phyloP scores from a whole-genome alignment of 2,797 vertebrate species.

The Myripristis jacobus region DNA sequence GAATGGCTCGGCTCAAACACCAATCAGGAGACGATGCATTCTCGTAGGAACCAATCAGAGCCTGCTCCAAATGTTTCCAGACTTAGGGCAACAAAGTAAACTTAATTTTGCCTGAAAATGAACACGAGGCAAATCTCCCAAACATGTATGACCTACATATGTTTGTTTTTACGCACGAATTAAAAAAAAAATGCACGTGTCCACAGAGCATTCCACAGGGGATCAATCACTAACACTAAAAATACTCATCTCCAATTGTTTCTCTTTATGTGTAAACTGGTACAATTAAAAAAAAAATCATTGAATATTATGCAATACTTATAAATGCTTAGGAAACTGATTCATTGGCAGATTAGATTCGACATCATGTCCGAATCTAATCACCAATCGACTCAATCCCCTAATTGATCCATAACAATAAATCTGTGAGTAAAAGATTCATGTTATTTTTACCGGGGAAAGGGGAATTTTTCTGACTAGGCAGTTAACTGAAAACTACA shows the following conservation, averaged over 20 bases:
- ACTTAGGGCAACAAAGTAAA: conserved; percentile 17
- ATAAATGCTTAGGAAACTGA: too few relatives aligned
- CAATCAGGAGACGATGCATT: conserved; percentile 59
- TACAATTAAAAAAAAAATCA: too few relatives aligned
- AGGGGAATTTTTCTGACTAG: neutral
- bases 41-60: conserved; percentile 58
- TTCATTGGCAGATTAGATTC: neutral
- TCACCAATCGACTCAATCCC: neutral
- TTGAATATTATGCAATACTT: too few relatives aligned
- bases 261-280: too few relatives aligned
- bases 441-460: neutral
- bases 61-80: neutral
- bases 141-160: conserved; percentile 11
- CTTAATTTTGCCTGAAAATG: conserved; percentile 30
- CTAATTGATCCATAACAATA: neutral
- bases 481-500: conserved; percentile 11
- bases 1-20: conserved; percentile 16
- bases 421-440: neutral
- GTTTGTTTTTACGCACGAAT: neutral
- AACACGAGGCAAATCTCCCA: neutral
- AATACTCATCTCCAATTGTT: neutral
- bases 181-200: too few relatives aligned
- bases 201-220: too few relatives aligned
- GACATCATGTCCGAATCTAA: neutral
- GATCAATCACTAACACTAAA: neutral